A percentile compares a stretch with the other conserved stretches of the same genome.
phyloP scores from a whole-genome alignment of 2,797 vertebrate genomes.

The Mus minutoides region DNA sequence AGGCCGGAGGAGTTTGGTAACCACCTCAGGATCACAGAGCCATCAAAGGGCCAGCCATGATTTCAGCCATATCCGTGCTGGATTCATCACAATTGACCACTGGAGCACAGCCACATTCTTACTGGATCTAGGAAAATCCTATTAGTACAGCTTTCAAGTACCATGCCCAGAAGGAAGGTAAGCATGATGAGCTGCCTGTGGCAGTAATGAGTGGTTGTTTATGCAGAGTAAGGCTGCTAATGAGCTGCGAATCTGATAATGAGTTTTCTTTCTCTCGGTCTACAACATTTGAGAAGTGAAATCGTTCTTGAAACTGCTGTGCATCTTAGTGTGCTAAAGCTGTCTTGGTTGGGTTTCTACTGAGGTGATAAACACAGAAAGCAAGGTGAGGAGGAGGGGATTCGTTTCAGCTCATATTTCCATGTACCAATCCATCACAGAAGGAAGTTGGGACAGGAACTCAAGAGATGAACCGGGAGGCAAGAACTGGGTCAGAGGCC shows the following conservation, averaged over 20 bases:
- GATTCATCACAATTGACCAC: background rate
- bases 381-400: background rate
- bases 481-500: background rate
- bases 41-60: background rate
- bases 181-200: background rate
- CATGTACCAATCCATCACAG: no score
- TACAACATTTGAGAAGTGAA: background rate
- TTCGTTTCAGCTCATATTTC: background rate
- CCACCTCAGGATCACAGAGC: background rate
- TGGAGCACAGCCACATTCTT: rapidly evolving
- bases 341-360: background rate
- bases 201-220: background rate
- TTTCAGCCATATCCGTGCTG: background rate
- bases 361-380: background rate
- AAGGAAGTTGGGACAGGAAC: background rate
- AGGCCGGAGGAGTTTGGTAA: background rate
- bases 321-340: background rate
- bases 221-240: background rate
- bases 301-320: background rate
- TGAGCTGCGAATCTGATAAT: constrained; percentile 16
- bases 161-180: background rate
- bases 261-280: background rate
- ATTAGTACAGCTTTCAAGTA: background rate
- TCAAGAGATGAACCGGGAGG: background rate
- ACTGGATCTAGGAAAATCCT: background rate